Conservation (phyloP, 2,113 vertebrate genomes). For the Pteruthius melanotis region DNA sequence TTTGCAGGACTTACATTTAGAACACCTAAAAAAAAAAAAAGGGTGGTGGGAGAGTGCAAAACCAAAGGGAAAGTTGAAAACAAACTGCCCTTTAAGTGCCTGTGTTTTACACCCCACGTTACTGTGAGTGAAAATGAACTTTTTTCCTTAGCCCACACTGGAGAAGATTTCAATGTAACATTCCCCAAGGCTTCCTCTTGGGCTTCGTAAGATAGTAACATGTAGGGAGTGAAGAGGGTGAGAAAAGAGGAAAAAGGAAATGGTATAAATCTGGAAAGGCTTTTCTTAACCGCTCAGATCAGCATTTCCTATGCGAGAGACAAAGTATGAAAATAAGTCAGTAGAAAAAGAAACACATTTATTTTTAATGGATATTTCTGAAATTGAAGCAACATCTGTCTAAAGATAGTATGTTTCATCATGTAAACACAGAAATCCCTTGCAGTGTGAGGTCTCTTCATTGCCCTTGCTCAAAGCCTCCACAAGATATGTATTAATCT, state of each 20-base stretch:
- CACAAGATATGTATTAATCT: not conserved
- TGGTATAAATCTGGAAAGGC: conserved; percentile 41
- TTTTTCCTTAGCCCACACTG: not conserved
- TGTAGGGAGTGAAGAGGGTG: not conserved
- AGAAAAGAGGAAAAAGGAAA: conserved; percentile 58
- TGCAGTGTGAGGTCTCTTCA: not conserved
- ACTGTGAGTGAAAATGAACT: not conserved
- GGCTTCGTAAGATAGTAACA: not conserved
- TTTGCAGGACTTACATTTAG: not conserved
- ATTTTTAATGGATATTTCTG: not conserved
- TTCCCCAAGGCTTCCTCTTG: not conserved
- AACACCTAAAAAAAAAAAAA: not conserved
- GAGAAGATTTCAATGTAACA: not conserved
- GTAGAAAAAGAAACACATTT: not conserved
- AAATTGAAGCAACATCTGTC: not conserved
- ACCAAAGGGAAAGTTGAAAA: not conserved
- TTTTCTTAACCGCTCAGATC: conserved; percentile 39
- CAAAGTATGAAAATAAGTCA: not conserved
- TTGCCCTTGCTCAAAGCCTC: not conserved
- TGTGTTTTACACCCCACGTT: not conserved
- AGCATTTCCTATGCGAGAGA: conserved; percentile 18
- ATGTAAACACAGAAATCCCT: not conserved
- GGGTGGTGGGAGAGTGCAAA: not conserved
- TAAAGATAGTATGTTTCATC: not conserved
- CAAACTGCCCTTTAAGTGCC: not conserved